phyloP scores from a whole-genome alignment of 2,113 vertebrate species.

The Saguinus midas region DNA sequence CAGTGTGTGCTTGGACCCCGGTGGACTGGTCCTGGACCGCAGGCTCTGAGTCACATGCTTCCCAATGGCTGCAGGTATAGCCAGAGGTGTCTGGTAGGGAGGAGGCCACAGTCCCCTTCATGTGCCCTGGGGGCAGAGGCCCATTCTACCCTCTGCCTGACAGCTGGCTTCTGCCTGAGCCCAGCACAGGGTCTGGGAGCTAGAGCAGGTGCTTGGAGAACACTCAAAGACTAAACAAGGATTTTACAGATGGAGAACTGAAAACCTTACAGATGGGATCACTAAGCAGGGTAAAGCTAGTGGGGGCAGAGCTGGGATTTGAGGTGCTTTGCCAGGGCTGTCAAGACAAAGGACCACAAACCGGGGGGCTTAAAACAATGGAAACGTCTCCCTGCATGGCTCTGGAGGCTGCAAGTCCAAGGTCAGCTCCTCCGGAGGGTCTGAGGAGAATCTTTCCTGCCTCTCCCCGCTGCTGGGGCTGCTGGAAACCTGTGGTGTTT shows the following conservation, averaged over 20 bases:
- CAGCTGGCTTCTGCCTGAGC: background rate
- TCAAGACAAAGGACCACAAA: too few species aligned
- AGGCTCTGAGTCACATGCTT: background rate
- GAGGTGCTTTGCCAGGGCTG: background rate
- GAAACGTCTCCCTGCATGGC: fast-evolving
- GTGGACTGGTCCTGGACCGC: background rate
- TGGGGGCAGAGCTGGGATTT: background rate
- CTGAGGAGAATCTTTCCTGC: fast-evolving
- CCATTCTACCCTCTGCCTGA: background rate
- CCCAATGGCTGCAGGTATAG: background rate
- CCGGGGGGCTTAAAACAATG: background rate
- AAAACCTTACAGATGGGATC: too few species aligned
- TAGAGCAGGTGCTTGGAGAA: background rate
- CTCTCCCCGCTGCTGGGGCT: background rate
- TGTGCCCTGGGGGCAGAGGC: background rate
- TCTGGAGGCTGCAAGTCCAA: background rate
- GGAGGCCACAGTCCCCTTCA: background rate
- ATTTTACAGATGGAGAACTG: background rate
- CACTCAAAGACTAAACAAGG: fast-evolving
- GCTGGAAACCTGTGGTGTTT: background rate
- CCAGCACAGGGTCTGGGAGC: background rate
- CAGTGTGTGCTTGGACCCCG: fast-evolving
- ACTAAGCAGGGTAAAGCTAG: too few species aligned
- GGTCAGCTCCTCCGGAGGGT: background rate
- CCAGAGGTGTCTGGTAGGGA: background rate